A percentile compares a stretch with the other conserved stretches of the same genome.
Evolutionary conservation across 1,140 invertebrate genomes (phyloP).

Genomic region (Pogonomyrmex barbatus): DNA sequence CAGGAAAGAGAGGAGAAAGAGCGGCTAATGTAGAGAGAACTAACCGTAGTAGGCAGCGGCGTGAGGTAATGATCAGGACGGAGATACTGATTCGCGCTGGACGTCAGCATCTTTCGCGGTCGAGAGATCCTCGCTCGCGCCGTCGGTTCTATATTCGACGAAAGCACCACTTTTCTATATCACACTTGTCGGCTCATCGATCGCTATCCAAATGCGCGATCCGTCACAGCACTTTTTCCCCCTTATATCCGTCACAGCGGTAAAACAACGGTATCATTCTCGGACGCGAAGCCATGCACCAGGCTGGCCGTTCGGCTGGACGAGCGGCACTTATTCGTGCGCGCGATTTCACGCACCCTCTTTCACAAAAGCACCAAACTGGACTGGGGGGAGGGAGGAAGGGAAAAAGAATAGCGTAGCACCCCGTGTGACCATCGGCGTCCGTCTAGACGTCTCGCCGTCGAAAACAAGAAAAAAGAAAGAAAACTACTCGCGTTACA

Average conservation of each 20-base stretch:
- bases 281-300: constrained; percentile 63
- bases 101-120: constrained; percentile 90
- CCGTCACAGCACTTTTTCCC: constrained; percentile 47
- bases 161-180: constrained; percentile 52
- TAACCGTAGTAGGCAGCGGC: constrained; percentile 95
- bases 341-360: neutral
- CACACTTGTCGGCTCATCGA: constrained; percentile 52
- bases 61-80: constrained; percentile 95
- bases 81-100: constrained; percentile 94
- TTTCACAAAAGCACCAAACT: neutral
- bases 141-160: constrained; percentile 31
- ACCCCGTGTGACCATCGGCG: too few species aligned
- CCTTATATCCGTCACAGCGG: constrained; percentile 53
- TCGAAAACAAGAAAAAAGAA: neutral
- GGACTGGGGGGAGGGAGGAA: too few species aligned
- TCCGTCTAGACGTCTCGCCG: too few species aligned
- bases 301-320: constrained; percentile 25
- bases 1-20: neutral
- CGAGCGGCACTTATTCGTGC: neutral
- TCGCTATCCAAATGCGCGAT: constrained; percentile 34
- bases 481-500: constrained; percentile 1
- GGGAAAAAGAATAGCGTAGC: too few species aligned
- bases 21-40: constrained; percentile 77
- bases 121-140: constrained; percentile 24
- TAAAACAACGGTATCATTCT: constrained; percentile 29